Evolutionary conservation across 2,797 vertebrate species (phyloP).

Genomic region (Harpagifer antarcticus): DNA sequence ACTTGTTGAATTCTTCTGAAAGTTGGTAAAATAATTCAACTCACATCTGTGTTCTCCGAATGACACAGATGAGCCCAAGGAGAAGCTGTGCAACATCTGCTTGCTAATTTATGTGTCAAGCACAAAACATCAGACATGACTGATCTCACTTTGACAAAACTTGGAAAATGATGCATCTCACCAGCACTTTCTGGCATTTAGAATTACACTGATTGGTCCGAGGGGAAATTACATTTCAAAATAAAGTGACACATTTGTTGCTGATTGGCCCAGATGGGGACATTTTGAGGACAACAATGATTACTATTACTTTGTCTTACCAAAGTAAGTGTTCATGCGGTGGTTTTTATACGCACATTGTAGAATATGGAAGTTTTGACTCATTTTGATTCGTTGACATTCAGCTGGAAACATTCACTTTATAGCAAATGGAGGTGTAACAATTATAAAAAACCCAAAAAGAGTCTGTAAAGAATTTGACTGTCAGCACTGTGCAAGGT

Average conservation of each 20-base stretch:
- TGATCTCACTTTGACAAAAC: conserved; percentile 63
- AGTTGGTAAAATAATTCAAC: conserved; percentile 44
- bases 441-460: conserved; percentile 48
- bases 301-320: conserved; percentile 54
- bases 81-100: conserved; percentile 67
- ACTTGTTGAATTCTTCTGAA: conserved; percentile 44
- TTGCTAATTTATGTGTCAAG: conserved; percentile 69
- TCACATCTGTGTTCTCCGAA: conserved; percentile 52
- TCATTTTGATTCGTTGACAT: conserved; percentile 35
- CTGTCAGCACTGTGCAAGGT: conserved; percentile 65
- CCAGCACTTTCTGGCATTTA: conserved; percentile 45
- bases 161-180: conserved; percentile 61
- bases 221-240: conserved; percentile 71
- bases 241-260: conserved; percentile 64
- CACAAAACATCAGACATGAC: conserved; percentile 62
- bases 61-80: conserved; percentile 47
- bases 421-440: conserved; percentile 25
- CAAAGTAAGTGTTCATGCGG: conserved; percentile 40
- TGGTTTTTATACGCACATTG: conserved; percentile 27
- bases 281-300: conserved; percentile 56
- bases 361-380: conserved; percentile 32
- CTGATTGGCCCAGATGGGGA: conserved; percentile 73
- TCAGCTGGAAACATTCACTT: conserved; percentile 44
- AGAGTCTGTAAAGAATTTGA: conserved; percentile 54
- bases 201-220: conserved; percentile 63